A percentile compares a stretch with the other conserved stretches of the same genome.
These are phyloP conservation scores for Scomberomorus guttatus DNA, from an alignment of 2,797 vertebrate genomes.

Conservation along the genomic window DNA sequence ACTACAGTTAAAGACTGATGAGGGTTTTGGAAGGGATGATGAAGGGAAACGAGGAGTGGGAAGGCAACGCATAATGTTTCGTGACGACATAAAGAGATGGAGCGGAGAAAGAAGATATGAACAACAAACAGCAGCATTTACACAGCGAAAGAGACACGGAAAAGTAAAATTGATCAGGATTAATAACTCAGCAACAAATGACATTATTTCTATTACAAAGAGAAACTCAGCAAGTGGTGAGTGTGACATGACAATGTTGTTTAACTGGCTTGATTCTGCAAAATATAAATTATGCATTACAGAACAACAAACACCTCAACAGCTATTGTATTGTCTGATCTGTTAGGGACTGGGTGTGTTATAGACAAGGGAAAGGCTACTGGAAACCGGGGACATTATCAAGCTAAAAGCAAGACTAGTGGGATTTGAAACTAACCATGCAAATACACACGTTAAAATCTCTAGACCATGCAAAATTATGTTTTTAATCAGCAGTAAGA, in stretches of 20 bases:
- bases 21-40: too few species aligned
- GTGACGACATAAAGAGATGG: too few species aligned
- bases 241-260: background rate
- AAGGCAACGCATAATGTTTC: too few species aligned
- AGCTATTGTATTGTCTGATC: background rate
- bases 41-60: too few species aligned
- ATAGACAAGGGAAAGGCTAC: slow-evolving; percentile 12
- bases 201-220: background rate
- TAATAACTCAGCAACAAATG: background rate
- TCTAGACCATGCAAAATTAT: background rate
- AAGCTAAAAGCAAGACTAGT: slow-evolving; percentile 13
- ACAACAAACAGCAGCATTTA: background rate
- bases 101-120: too few species aligned
- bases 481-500: background rate
- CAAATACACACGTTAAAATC: slow-evolving; percentile 13
- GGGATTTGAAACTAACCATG: slow-evolving; percentile 23
- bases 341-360: slow-evolving; percentile 2
- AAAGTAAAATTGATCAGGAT: background rate
- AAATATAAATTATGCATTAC: background rate
- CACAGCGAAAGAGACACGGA: background rate
- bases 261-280: background rate
- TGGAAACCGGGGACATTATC: slow-evolving; percentile 43
- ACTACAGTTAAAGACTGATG: too few species aligned
- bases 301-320: background rate
- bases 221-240: background rate